These are phyloP conservation scores for Eupeodes corollae DNA, from an alignment of 1,140 invertebrate species.

Conservation along the genomic window DNA sequence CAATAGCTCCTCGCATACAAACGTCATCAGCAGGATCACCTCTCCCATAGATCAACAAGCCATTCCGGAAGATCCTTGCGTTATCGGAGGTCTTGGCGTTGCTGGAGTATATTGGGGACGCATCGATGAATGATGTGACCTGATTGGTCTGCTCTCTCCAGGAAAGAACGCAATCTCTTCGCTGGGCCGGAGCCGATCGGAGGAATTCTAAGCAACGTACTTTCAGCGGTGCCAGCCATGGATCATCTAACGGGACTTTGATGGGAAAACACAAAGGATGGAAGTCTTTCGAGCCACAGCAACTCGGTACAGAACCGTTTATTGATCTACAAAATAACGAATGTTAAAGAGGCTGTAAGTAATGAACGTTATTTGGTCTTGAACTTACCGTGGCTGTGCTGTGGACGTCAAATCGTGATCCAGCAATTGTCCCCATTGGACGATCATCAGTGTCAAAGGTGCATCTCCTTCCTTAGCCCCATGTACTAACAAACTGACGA, in stretches of 20 bases:
- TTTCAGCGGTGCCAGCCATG: conserved; percentile 54
- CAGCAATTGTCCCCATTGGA: conserved; percentile 79
- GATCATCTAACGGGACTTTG: conserved; percentile 55
- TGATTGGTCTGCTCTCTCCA: conserved; percentile 66
- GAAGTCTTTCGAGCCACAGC: conserved; percentile 58
- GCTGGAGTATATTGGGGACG: conserved; percentile 83
- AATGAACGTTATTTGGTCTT: neutral
- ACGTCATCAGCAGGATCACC: conserved; percentile 49
- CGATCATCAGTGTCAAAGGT: conserved; percentile 62
- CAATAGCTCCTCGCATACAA: conserved; percentile 54
- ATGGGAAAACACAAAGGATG: conserved; percentile 79
- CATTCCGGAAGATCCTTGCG: conserved; percentile 58
- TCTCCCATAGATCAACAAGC: conserved; percentile 57
- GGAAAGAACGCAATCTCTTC: conserved; percentile 56
- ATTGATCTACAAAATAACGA: conserved; percentile 46
- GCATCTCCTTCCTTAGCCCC: conserved; percentile 48
- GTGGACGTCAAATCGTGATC: conserved; percentile 70
- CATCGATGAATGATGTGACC: conserved; percentile 79
- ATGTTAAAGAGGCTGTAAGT: neutral
- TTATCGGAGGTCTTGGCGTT: conserved; percentile 62
- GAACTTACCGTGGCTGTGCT: conserved; percentile 40
- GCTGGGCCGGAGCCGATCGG: conserved; percentile 56
- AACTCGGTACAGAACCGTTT: conserved; percentile 68
- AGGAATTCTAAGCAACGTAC: conserved; percentile 66
- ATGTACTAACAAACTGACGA: conserved; percentile 54